Conservation (phyloP, 2,888 invertebrate species). For the Pterostichus niger region DNA sequence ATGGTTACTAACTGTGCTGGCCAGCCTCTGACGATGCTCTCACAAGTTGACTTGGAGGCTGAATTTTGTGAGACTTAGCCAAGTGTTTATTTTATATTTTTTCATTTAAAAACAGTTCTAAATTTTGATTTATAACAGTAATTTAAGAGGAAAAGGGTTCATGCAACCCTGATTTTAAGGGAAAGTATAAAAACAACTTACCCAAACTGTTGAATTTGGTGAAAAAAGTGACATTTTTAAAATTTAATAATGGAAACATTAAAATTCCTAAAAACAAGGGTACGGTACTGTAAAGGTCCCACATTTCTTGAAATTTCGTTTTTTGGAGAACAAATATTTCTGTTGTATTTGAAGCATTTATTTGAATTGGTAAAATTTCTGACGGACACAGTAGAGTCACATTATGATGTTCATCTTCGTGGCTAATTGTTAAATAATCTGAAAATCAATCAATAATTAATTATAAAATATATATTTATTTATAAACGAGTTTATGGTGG, state of each 20-base stretch:
- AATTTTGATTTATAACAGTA: constrained; percentile 13
- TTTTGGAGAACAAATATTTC: constrained; percentile 15
- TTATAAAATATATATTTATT: background rate
- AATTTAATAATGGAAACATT: constrained; percentile 90
- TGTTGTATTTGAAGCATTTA: constrained; percentile 69
- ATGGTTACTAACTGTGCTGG: no score
- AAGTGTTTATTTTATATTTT: no score
- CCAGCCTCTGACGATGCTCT: no score
- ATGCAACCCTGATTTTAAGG: background rate
- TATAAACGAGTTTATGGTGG: no score
- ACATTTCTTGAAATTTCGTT: constrained; percentile 75
- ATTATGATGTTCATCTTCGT: background rate
- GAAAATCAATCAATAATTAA: constrained; percentile 3
- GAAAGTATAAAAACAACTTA: constrained; percentile 76
- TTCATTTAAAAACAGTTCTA: no score
- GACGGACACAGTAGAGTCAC: constrained; percentile 72
- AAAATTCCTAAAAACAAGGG: constrained; percentile 88
- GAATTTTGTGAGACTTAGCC: no score
- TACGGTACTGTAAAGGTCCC: constrained; percentile 89
- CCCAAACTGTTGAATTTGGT: constrained; percentile 95
- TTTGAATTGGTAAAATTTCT: constrained; percentile 67
- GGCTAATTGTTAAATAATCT: constrained; percentile 56
- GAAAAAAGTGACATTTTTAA: constrained; percentile 93
- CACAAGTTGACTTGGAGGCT: no score
- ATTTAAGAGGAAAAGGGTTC: constrained; percentile 24